Evolutionary conservation across 2,888 invertebrate genomes (phyloP), one percentile per base, ranked within the genome.

Genomic region (Euzetes globulus): DNA sequence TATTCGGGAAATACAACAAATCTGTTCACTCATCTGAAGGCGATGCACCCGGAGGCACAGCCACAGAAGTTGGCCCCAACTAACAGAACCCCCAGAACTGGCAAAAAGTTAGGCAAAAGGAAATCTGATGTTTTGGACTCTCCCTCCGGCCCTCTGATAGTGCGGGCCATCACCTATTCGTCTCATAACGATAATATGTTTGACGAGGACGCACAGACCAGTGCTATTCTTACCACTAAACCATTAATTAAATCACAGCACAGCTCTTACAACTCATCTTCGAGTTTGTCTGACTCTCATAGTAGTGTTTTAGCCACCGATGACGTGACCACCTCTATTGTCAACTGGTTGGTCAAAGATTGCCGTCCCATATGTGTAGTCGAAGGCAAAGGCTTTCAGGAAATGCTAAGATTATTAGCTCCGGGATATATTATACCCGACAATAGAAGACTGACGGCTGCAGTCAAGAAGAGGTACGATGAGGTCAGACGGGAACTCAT

Each of bases 1-100:
- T 77, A 77, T 63, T 77, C 77, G 19, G 77, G 77, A 17, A 77
- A 77, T 25, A 77, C 77, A 13, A 77, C 77, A 1, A 77, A 77
- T 68, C 63, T 77, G 6, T 77, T 77, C 58, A 75, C 75, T 6
- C 77, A 77, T 71, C 33, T 77, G 17, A 77, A 77, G 68, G 72
- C 76, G 13, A 77, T 77, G 72, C 77, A 77, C 71, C 76, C 75
- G 25, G 77, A 77, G 45, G 72, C 72, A n/a, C 74, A 76, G 45
- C 73, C 74, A 11, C 52, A 70, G 27, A 73, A 76, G 47, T n/a
- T 75, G 47, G 71, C 65, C 11, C 73, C 74, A 7, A 71, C 73
- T n/a, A 76, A 76, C 55, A n/a, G 71, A 22, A 71, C 71, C 27
- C 74, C 74, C n/a, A 55, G 71, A 29, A 73, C 73, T 15, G 75